Percentiles rank a stretch among this genome's conserved stretches.
phyloP scores from a whole-genome alignment of 2,797 vertebrate species.

The Varecia variegata region DNA sequence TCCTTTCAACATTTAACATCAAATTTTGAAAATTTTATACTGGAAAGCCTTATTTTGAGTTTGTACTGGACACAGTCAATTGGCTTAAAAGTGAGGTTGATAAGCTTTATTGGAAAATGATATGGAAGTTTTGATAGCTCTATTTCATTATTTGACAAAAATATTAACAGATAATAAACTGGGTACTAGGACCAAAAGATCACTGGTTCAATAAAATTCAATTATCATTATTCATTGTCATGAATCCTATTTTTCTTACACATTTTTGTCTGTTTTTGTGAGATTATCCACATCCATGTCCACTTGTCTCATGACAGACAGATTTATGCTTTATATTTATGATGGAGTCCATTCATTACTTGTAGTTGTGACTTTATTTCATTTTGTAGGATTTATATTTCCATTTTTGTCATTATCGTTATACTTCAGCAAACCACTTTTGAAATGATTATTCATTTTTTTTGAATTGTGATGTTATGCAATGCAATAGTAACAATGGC shows the following conservation, averaged over 20 bases:
- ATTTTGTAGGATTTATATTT: neutral
- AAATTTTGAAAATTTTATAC: neutral
- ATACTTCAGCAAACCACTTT: neutral
- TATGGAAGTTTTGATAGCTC: neutral
- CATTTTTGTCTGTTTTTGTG: neutral
- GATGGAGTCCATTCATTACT: neutral
- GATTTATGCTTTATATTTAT: neutral
- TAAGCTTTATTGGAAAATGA: constrained; percentile 31
- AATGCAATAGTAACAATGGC: neutral
- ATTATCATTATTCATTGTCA: neutral
- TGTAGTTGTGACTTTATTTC: neutral
- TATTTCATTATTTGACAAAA: constrained; percentile 27
- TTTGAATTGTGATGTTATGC: neutral
- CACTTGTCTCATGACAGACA: neutral
- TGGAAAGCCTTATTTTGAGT: neutral
- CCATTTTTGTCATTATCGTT: constrained; percentile 5
- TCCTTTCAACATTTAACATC: neutral
- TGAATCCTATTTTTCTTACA: neutral
- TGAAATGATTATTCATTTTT: neutral
- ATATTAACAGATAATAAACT: neutral
- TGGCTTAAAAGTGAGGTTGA: neutral
- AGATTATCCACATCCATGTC: neutral
- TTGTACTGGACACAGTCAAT: neutral
- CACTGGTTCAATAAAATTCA: neutral
- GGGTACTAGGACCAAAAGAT: neutral